phyloP scores from a whole-genome alignment of 2,113 vertebrate species.

The Megalops atlanticus region DNA sequence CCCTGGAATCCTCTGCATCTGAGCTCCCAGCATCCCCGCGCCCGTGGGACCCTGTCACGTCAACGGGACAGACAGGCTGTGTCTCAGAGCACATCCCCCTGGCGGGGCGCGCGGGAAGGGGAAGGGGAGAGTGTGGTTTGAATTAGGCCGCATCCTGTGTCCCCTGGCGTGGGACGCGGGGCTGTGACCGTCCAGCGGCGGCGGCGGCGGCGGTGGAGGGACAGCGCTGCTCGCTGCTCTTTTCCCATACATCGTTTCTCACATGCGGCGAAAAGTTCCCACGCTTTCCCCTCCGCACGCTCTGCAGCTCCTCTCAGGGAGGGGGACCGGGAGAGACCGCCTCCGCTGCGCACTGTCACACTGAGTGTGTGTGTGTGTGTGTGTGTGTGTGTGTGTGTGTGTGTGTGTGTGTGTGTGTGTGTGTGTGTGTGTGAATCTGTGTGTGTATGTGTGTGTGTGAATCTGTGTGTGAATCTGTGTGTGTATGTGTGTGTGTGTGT shows the following conservation, averaged over 20 bases:
- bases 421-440: not conserved
- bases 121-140: conserved; percentile 30
- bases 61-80: too few relatives aligned
- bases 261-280: conserved; percentile 29
- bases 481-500: conserved; percentile 4
- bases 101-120: conserved; percentile 23
- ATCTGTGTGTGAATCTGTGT: not conserved
- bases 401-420: not conserved
- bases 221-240: conserved; percentile 7
- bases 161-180: conserved; percentile 8
- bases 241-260: conserved; percentile 36
- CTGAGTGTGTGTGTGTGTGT: not conserved
- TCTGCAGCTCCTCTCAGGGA: conserved; percentile 6
- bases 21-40: too few relatives aligned
- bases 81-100: too few relatives aligned
- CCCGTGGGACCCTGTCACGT: too few relatives aligned
- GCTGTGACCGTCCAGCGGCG: conserved; percentile 23
- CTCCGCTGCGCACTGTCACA: too few relatives aligned
- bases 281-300: conserved; percentile 19
- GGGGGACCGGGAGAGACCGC: too few relatives aligned
- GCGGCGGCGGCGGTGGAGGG: conserved; percentile 13
- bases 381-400: not conserved
- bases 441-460: not conserved
- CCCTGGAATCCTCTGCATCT: too few relatives aligned
- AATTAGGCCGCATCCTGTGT: conserved; percentile 18